These are phyloP conservation scores for Hippolais icterina DNA, from an alignment of 2,113 vertebrate species.

Conservation along the genomic window DNA sequence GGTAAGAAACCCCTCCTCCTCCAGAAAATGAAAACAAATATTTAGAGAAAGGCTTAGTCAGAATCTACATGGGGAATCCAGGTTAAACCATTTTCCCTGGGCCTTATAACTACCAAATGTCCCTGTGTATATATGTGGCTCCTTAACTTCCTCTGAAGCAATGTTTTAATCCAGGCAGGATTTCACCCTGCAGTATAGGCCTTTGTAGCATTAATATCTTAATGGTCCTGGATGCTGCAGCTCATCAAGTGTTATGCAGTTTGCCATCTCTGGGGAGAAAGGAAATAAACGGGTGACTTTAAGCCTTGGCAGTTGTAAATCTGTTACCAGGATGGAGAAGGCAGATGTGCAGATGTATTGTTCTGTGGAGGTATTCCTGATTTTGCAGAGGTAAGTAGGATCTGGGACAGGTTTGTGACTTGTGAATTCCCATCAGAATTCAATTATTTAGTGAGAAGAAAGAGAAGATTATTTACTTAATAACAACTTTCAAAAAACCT, in stretches of 20 bases:
- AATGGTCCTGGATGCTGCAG: constrained; percentile 40
- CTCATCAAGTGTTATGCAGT: constrained; percentile 15
- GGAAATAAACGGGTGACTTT: constrained; percentile 24
- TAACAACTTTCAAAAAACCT: neutral
- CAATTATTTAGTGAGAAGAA: neutral
- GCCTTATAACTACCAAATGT: neutral
- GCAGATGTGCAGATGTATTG: neutral
- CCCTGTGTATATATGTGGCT: neutral
- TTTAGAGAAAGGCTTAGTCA: constrained; percentile 55
- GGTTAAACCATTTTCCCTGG: constrained; percentile 45
- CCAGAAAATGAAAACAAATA: constrained; percentile 51
- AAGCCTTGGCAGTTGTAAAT: neutral
- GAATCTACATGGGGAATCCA: constrained; percentile 40
- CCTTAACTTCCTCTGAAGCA: constrained; percentile 33
- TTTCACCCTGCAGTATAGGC: neutral
- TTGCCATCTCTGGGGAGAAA: constrained; percentile 29
- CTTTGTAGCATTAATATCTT: constrained; percentile 1
- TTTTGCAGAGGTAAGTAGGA: neutral
- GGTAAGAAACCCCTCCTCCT: constrained; percentile 14
- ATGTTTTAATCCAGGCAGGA: constrained; percentile 49
- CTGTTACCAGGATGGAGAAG: neutral
- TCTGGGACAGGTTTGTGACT: neutral
- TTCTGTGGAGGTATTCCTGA: neutral
- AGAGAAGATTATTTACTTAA: neutral
- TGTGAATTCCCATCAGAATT: neutral